Conservation (phyloP, 2,888 invertebrate species). For the Miltochrista miniata region DNA sequence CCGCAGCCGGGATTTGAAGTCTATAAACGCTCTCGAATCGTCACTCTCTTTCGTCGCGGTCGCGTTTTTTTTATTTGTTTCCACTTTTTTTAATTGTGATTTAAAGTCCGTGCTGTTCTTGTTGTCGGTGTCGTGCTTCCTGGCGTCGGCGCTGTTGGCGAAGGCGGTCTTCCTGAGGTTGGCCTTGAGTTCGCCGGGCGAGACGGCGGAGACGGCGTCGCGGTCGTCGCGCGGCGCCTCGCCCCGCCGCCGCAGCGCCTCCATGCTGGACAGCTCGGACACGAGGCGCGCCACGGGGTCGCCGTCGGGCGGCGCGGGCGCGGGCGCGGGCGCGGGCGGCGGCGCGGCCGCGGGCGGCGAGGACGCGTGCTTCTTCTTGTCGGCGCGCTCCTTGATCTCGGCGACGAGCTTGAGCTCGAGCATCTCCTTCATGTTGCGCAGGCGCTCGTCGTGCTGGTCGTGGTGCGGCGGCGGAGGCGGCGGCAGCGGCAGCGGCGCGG, state of each 20-base stretch:
- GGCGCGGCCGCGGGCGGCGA: slow-evolving; percentile 83
- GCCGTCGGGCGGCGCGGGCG: slow-evolving; percentile 67
- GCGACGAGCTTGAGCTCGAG: slow-evolving; percentile 91
- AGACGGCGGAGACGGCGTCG: slow-evolving; percentile 51
- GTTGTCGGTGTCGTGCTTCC: slow-evolving; percentile 46
- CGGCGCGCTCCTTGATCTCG: slow-evolving; percentile 92
- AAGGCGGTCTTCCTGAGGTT: slow-evolving; percentile 73
- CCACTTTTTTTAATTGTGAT: slow-evolving; percentile 89
- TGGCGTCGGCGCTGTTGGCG: slow-evolving; percentile 45
- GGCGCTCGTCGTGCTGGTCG: slow-evolving; percentile 55
- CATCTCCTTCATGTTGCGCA: slow-evolving; percentile 90
- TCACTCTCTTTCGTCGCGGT: slow-evolving; percentile 79
- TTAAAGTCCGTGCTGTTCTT: slow-evolving; percentile 82
- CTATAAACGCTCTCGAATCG: slow-evolving; percentile 86
- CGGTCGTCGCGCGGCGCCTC: slow-evolving; percentile 39
- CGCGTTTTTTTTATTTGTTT: slow-evolving; percentile 84
- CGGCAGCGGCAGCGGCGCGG: slow-evolving; percentile 73
- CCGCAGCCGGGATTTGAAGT: slow-evolving; percentile 92
- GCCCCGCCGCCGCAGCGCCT: slow-evolving; percentile 69
- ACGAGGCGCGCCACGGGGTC: slow-evolving; percentile 93
- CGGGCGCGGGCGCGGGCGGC: slow-evolving; percentile 59
- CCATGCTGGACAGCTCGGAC: slow-evolving; percentile 91
- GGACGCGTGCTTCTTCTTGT: slow-evolving; percentile 85
- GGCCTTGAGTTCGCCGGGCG: slow-evolving; percentile 78
- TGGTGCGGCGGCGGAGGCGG: slow-evolving; percentile 69